phyloP scores from a whole-genome alignment of 2,888 invertebrate species.

The Polylopha cassiicola region DNA sequence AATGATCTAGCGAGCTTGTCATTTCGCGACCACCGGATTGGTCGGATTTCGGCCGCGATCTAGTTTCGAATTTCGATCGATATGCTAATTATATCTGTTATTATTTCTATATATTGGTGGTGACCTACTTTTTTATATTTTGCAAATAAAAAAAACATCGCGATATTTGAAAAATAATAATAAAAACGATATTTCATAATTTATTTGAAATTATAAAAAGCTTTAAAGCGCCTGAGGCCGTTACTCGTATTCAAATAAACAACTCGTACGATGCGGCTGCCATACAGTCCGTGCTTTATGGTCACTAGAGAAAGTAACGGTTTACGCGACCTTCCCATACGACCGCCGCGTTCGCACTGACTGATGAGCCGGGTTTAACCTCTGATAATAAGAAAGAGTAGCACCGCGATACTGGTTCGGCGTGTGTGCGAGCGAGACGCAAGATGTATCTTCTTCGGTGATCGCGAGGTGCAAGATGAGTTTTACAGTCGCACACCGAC shows the following conservation, averaged over 20 bases:
- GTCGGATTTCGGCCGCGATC: conserved; percentile 59
- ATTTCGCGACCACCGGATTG: conserved; percentile 70
- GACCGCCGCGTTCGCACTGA: conserved; percentile 69
- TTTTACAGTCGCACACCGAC: conserved; percentile 75
- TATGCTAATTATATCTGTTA: conserved; percentile 27
- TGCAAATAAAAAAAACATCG: no score
- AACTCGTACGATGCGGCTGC: conserved; percentile 41
- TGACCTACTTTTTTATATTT: no score
- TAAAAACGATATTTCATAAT: no score
- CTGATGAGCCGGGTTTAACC: conserved; percentile 72
- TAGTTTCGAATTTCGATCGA: conserved; percentile 38
- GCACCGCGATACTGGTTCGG: conserved; percentile 41
- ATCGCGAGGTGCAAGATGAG: conserved; percentile 75
- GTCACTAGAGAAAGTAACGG: conserved; percentile 67
- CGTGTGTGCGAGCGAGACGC: conserved; percentile 45
- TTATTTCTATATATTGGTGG: conserved; percentile 23
- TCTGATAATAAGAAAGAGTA: conserved; percentile 71
- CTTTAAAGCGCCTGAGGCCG: conserved; percentile 55
- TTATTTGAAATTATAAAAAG: no score
- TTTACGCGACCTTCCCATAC: conserved; percentile 64
- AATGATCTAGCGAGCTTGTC: conserved; percentile 73
- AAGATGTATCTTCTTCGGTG: conserved; percentile 72
- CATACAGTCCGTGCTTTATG: conserved; percentile 64
- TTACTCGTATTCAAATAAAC: conserved; percentile 48
- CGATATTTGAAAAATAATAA: no score